Evolutionary conservation across 2,888 invertebrate genomes (phyloP), one percentile per base, ranked within the genome.

Genomic region (Clitarchus hookeri): DNA sequence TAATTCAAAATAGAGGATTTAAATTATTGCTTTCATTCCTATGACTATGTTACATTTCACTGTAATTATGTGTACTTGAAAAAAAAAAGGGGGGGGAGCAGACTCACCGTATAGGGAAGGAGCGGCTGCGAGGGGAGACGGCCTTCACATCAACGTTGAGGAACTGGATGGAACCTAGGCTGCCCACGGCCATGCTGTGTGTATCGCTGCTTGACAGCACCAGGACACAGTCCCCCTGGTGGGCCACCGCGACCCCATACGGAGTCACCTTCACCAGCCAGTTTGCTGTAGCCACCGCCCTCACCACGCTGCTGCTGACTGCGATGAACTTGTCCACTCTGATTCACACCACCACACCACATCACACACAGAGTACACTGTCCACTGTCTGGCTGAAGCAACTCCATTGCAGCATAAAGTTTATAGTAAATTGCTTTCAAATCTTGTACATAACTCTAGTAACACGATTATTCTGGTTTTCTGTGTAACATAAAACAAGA

Each of bases 251-350:
- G 0, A 98, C 91, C 88, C 92, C 93, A 89, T 98, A 96, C 79
- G 96, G 95, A 0, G 95, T 93, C 0, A 97, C 94, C 92, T 97
- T 97, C 84, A 98, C 94, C 44, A 98, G 94, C 97, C 98, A 98
- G 87, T 96, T 96, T 90, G 96, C 96, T 0, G 97, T 98, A 0
- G 95, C 96, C 84, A 97, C 93, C 53, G 96, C 93, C 89, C 94
- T 95, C 88, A 93, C 94, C 27, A 96, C 93, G 0, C 95, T 93
- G 89, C 94, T 96, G 44, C 95, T 93, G 87, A 94, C 93, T 87
- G 96, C 93, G 44, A 93, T 93, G 83, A 96, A 94, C 90, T 96
- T 96, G 89, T 96, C 95, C 86, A 95, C 93, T 88, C 96, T 96
- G 86, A 84, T 84, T 44, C 25, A 84, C 86, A 13, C 65, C 86